A percentile compares a stretch with the other conserved stretches of the same genome.
phyloP scores from a whole-genome alignment of 2,888 invertebrate genomes.

The Callosobruchus maculatus region DNA sequence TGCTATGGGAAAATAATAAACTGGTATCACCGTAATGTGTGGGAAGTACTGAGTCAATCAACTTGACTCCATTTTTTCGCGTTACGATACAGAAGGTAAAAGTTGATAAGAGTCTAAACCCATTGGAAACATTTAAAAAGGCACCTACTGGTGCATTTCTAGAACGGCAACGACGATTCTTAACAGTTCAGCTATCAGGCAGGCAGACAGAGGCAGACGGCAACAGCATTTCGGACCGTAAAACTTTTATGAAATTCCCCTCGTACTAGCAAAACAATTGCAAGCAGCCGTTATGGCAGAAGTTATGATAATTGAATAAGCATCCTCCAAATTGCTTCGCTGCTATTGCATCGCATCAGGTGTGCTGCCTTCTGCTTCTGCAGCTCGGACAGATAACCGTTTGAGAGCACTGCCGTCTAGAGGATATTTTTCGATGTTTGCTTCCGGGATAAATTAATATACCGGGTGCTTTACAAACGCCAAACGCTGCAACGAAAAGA shows the following conservation, averaged over 20 bases:
- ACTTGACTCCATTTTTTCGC: no score
- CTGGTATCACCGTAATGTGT: no score
- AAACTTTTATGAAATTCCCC: not conserved
- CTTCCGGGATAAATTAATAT: no score
- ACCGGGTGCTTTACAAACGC: no score
- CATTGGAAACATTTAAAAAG: not conserved
- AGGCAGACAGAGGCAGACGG: no score
- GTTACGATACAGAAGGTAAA: no score
- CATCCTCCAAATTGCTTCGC: not conserved
- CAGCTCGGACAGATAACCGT: not conserved
- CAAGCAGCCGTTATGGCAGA: not conserved
- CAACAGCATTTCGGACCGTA: not conserved
- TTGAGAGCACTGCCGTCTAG: not conserved
- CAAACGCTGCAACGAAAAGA: no score
- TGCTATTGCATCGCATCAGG: not conserved
- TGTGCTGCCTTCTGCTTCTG: no score
- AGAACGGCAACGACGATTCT: not conserved
- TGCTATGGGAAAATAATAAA: no score
- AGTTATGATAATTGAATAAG: not conserved
- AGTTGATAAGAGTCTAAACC: not conserved
- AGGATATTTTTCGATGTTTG: not conserved
- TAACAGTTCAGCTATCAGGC: no score
- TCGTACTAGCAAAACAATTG: not conserved
- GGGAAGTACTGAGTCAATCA: no score
- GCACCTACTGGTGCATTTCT: not conserved